These are phyloP conservation scores for Mesodorylaimus sp. DNA, from an alignment of 2,888 invertebrate genomes.

Conservation along the genomic window DNA sequence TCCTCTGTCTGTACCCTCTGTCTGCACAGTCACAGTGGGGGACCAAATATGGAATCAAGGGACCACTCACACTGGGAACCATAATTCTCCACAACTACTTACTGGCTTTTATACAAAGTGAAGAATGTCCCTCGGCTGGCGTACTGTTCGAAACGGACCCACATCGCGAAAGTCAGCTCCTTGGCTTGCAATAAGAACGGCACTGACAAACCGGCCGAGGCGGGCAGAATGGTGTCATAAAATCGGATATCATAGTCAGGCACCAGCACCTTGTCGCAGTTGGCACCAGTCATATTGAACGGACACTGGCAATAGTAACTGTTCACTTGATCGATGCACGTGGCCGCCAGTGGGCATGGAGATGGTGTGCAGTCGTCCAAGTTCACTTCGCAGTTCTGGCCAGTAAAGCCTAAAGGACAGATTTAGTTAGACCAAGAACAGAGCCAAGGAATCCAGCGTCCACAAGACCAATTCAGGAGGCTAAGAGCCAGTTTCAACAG, in stretches of 20 bases:
- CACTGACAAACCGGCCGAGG: conserved; percentile 75
- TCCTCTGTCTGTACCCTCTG: no score
- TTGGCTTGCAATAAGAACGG: conserved; percentile 48
- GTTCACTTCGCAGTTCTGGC: conserved; percentile 21
- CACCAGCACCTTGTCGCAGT: conserved; percentile 87
- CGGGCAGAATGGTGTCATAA: conserved; percentile 60
- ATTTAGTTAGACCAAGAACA: background rate
- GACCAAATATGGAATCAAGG: no score
- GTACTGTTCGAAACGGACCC: conserved; percentile 81
- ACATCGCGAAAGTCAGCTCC: conserved; percentile 58
- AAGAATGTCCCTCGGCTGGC: conserved; percentile 63
- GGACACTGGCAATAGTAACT: conserved; percentile 89
- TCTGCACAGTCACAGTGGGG: no score
- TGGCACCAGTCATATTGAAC: conserved; percentile 83
- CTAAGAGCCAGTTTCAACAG: conserved; percentile 4
- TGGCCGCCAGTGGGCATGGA: conserved; percentile 21
- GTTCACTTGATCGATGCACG: conserved; percentile 36
- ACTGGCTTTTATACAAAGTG: conserved; percentile 72
- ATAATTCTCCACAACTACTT: conserved; percentile 22
- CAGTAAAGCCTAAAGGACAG: conserved; percentile 18
- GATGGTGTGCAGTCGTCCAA: conserved; percentile 26
- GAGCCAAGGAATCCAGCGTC: no score
- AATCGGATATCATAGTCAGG: conserved; percentile 94
- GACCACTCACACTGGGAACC: background rate
- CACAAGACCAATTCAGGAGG: background rate